Percentiles rank a stretch among this genome's conserved stretches.
Conservation (phyloP, 2,888 invertebrate genomes). For the Cryptus viduatorius region DNA sequence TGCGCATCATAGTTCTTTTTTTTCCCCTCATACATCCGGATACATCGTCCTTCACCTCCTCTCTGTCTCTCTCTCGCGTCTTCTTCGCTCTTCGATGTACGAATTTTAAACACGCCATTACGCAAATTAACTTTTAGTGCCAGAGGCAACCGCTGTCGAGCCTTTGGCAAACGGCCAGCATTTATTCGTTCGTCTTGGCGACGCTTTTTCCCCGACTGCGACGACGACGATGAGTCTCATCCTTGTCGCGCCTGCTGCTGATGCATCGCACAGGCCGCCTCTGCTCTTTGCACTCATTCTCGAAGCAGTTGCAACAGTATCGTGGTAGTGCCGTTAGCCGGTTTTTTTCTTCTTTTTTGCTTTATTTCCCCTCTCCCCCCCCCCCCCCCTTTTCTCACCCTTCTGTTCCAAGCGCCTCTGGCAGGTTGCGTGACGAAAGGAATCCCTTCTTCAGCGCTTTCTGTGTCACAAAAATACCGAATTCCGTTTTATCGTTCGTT, state of each 20-base stretch:
- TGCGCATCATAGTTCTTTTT: slow-evolving; percentile 28
- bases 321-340: slow-evolving; percentile 16
- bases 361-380: slow-evolving; percentile 2
- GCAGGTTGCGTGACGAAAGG: slow-evolving; percentile 1
- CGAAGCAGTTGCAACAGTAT: slow-evolving; percentile 14
- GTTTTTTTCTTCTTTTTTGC: slow-evolving; percentile 23
- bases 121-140: slow-evolving; percentile 83
- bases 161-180: slow-evolving; percentile 74
- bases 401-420: slow-evolving; percentile 22
- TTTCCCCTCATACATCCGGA: neutral
- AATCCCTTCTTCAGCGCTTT: slow-evolving; percentile 32
- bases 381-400: slow-evolving; percentile 7
- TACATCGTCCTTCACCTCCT: neutral
- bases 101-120: slow-evolving; percentile 82
- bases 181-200: slow-evolving; percentile 74
- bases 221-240: slow-evolving; percentile 39
- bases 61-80: neutral
- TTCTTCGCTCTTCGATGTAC: slow-evolving; percentile 55
- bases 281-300: slow-evolving; percentile 31
- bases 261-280: slow-evolving; percentile 3
- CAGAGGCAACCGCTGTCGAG: slow-evolving; percentile 71
- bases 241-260: slow-evolving; percentile 23
- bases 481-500: slow-evolving; percentile 66
- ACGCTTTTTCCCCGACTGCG: slow-evolving; percentile 67
- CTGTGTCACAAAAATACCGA: slow-evolving; percentile 69